phyloP scores from a whole-genome alignment of 1,140 invertebrate species.

The Drosophila repleta region DNA sequence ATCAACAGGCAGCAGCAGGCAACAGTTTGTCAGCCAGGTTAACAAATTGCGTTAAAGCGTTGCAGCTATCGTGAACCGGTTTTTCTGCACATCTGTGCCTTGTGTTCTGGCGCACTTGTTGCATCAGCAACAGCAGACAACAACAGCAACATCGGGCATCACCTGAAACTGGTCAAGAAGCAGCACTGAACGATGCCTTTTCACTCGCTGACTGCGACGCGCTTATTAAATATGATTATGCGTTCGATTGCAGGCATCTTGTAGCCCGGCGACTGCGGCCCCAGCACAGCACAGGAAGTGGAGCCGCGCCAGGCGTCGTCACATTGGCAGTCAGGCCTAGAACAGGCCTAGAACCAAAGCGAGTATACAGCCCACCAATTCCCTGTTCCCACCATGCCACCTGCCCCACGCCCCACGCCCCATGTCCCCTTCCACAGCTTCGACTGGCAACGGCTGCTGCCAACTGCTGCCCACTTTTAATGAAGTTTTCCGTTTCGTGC shows the following conservation, averaged over 20 bases:
- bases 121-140: slow-evolving; percentile 52
- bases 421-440: too few species aligned
- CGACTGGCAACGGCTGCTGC: slow-evolving; percentile 39
- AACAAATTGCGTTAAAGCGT: slow-evolving; percentile 78
- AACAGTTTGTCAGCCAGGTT: slow-evolving; percentile 79
- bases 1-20: slow-evolving; percentile 61
- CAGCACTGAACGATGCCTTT: slow-evolving; percentile 30
- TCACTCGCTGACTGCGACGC: slow-evolving; percentile 56
- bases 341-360: slow-evolving; percentile 31
- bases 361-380: slow-evolving; percentile 8
- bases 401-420: not conserved
- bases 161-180: slow-evolving; percentile 17
- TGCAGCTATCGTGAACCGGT: slow-evolving; percentile 58
- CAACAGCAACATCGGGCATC: slow-evolving; percentile 11
- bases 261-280: slow-evolving; percentile 18
- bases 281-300: slow-evolving; percentile 72
- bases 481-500: slow-evolving; percentile 77
- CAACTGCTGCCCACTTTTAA: slow-evolving; percentile 79
- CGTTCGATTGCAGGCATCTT: slow-evolving; percentile 68
- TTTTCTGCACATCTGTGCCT: slow-evolving; percentile 75
- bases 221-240: slow-evolving; percentile 83
- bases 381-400: not conserved
- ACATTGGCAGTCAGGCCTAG: slow-evolving; percentile 65
- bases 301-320: slow-evolving; percentile 73
- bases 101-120: slow-evolving; percentile 74